Evolutionary conservation across 2,888 invertebrate species (phyloP).

Genomic region (Apamea anceps): DNA sequence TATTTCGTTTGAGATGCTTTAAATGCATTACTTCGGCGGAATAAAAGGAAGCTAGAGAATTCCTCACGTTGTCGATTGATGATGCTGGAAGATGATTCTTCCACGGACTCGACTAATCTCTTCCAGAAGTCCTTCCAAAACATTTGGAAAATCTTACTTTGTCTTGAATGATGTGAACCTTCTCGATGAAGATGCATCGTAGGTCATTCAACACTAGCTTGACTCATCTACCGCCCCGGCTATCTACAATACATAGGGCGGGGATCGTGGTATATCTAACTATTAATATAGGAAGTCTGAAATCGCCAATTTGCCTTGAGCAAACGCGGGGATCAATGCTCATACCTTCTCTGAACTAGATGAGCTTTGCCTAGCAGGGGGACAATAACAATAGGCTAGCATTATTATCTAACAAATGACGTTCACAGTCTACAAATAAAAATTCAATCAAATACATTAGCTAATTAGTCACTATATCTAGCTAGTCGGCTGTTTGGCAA

Average conservation of each 20-base stretch:
- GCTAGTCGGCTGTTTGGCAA: neutral
- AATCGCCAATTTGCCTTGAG: neutral
- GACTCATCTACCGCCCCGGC: neutral
- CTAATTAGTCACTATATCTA: neutral
- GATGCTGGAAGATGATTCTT: neutral
- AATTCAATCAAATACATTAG: neutral
- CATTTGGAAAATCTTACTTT: neutral
- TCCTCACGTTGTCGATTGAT: neutral
- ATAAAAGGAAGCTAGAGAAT: neutral
- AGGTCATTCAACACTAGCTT: slow-evolving; percentile 2
- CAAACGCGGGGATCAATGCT: neutral
- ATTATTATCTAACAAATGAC: neutral
- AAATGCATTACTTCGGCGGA: neutral
- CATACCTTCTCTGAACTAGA: neutral
- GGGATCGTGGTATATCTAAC: neutral
- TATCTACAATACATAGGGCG: neutral
- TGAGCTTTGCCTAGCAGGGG: neutral
- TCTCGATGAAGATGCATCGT: neutral
- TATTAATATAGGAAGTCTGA: neutral
- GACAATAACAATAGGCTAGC: neutral
- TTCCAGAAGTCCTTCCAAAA: neutral
- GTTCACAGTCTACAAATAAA: neutral
- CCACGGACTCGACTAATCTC: neutral
- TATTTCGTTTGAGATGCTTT: too few relatives aligned
- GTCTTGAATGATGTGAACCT: neutral